Evolutionary conservation across 2,888 invertebrate genomes (phyloP).

Genomic region (Norana najaformis): DNA sequence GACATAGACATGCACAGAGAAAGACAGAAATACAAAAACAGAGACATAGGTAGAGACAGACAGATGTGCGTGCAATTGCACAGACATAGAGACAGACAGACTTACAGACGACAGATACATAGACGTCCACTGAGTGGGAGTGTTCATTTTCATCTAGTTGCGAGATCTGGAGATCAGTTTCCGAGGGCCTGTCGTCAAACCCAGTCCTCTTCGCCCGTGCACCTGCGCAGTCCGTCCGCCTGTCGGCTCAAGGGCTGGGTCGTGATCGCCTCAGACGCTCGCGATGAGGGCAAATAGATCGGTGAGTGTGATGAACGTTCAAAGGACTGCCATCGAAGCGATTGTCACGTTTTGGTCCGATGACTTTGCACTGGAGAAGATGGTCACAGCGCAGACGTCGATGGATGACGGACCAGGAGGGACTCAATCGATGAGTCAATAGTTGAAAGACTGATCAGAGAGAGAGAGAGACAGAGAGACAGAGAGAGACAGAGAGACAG

Average conservation of each 20-base stretch:
- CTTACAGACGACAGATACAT: too few relatives aligned
- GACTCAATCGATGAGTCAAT: background rate
- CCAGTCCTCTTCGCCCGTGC: background rate
- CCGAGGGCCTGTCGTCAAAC: too few relatives aligned
- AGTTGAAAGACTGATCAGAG: background rate
- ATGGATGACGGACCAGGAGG: background rate
- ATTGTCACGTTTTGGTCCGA: background rate
- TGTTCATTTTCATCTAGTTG: background rate
- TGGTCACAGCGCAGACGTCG: background rate
- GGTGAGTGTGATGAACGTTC: background rate
- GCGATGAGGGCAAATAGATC: background rate
- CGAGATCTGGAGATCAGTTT: background rate
- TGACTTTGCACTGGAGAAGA: background rate
- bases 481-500: background rate
- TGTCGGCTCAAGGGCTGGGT: background rate
- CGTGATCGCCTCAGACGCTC: background rate
- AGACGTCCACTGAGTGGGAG: background rate
- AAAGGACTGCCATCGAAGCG: background rate
- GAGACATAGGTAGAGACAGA: background rate
- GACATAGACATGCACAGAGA: background rate
- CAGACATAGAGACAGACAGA: too few relatives aligned
- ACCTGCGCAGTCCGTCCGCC: background rate
- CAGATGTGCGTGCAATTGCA: too few relatives aligned
- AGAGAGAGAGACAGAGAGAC: background rate
- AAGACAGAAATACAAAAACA: background rate